These are phyloP conservation scores for Zygothrica quintamaculata DNA, from an alignment of 2,888 invertebrate species.

Conservation along the genomic window DNA sequence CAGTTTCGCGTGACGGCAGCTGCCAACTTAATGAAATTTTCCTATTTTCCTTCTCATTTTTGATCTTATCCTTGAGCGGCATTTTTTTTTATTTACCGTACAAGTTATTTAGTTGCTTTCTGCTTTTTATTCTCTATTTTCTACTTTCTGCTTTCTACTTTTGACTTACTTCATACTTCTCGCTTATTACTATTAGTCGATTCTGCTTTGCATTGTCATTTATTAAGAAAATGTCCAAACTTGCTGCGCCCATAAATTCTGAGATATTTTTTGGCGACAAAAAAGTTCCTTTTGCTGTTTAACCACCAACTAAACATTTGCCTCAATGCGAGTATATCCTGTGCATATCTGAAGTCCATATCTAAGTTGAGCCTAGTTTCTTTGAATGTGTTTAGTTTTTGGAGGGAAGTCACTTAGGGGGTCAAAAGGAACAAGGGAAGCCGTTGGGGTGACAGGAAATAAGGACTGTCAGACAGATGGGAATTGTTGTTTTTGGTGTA, in stretches of 20 bases:
- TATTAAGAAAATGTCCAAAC: slow-evolving; percentile 66
- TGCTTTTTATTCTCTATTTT: slow-evolving; percentile 27
- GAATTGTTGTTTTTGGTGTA: slow-evolving; percentile 34
- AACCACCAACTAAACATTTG: slow-evolving; percentile 24
- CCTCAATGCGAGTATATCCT: slow-evolving; percentile 1
- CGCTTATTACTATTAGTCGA: slow-evolving; percentile 26
- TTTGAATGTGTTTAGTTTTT: slow-evolving; percentile 52
- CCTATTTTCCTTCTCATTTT: slow-evolving; percentile 28
- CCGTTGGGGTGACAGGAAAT: slow-evolving; percentile 20
- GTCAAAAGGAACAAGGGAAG: slow-evolving; percentile 6
- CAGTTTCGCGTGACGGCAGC: slow-evolving; percentile 61
- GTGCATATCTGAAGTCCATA: neutral
- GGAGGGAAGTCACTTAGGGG: slow-evolving; percentile 32
- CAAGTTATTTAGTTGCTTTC: slow-evolving; percentile 52
- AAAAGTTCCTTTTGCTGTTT: slow-evolving; percentile 46
- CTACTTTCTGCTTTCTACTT: slow-evolving; percentile 2
- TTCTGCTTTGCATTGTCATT: slow-evolving; percentile 55
- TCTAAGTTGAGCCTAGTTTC: slow-evolving; percentile 17
- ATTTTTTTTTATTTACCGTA: slow-evolving; percentile 13
- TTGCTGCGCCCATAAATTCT: slow-evolving; percentile 69
- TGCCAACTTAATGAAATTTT: slow-evolving; percentile 68
- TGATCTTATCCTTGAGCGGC: slow-evolving; percentile 10
- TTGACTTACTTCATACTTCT: neutral
- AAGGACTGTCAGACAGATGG: slow-evolving; percentile 19
- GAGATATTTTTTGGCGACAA: slow-evolving; percentile 35